Base-by-base conservation (phyloP, 2,888 invertebrate species). In the Caenorhabditis becei region DNA sequence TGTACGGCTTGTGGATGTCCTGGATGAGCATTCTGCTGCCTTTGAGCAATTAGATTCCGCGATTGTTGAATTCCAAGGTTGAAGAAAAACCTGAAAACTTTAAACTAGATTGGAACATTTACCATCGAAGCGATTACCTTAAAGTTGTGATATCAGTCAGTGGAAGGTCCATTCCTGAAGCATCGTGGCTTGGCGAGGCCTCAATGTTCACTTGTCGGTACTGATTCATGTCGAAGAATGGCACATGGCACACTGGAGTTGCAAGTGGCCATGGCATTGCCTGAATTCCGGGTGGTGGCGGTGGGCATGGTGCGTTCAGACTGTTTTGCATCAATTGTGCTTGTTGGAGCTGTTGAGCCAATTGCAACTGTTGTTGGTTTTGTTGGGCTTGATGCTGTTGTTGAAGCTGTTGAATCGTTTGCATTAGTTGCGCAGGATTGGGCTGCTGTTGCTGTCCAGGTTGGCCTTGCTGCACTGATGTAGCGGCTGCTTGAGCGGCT, bases 11-110 rank as follows among this genome's bases (percentile, higher is more conserved):
- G 18, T 47, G 47, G 47, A 20, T 47, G 47, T 10, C 47, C 56
- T 56, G 32, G 32, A 41, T 41, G 58, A 4, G 8, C 28, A 51
- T 61, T 51, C 41, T 66, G 67, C 18, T 20, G 32, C n/a, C 20
- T 69, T n/a, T 69, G 54, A n/a, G 62, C 32, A 20, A 82, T 65
- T 10, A 89, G 78, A 51, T 83, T 83, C 24, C 88, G 70, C 3
- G 89, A 87, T 53, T 89, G 89, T 62, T 88, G 87, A 10, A 89
- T 88, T 26, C 89, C 89, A 54, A 89, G 85, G 67, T 89, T 89
- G 86, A 88, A 89, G 80, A 89, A 89, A 66, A 84, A 89, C 58
- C 89, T 83, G 74, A 58, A 83, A 75, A 72, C 44, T 14, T 16
- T n/a, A 24, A 18, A 11, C 51, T 56, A 44, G 8, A 53, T 28